Evolutionary conservation across 2,888 invertebrate species (phyloP).

Genomic region (Xestoiulus laeticollis): DNA sequence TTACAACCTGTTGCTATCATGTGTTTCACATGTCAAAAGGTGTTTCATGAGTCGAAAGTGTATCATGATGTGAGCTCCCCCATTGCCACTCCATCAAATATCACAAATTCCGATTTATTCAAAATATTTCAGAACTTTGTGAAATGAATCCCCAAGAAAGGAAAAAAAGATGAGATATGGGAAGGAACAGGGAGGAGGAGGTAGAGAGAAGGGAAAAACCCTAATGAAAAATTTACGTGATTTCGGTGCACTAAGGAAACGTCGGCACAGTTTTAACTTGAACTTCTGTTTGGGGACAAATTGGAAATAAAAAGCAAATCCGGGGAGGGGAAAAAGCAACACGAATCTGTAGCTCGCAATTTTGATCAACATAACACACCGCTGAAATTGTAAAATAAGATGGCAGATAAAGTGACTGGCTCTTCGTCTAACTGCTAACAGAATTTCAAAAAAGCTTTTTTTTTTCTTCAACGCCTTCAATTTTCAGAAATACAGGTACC

Average conservation of each 20-base stretch:
- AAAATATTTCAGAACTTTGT: neutral
- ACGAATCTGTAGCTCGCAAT: conserved; percentile 17
- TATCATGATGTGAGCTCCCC: neutral
- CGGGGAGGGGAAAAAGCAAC: conserved; percentile 23
- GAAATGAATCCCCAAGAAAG: neutral
- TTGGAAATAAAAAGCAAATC: conserved; percentile 41
- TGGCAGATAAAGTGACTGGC: conserved; percentile 43
- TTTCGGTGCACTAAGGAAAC: conserved; percentile 19
- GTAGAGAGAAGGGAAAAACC: neutral
- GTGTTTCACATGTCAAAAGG: neutral
- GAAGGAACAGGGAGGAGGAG: neutral
- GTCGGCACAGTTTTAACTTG: conserved; percentile 41
- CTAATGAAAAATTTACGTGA: conserved; percentile 39
- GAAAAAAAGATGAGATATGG: neutral
- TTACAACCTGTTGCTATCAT: neutral
- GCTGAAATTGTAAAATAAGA: conserved; percentile 15
- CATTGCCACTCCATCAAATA: neutral
- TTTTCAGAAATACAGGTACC: neutral
- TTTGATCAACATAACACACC: conserved; percentile 7
- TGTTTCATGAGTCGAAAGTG: neutral
- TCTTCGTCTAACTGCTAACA: conserved; percentile 24
- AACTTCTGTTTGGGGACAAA: conserved; percentile 41
- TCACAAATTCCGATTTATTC: conserved; percentile 3
- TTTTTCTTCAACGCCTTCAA: neutral
- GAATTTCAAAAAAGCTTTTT: conserved; percentile 18